Evolutionary conservation across 2,888 invertebrate species (phyloP), one percentile per base, ranked within the genome.

Genomic region (Apamea crenata): DNA sequence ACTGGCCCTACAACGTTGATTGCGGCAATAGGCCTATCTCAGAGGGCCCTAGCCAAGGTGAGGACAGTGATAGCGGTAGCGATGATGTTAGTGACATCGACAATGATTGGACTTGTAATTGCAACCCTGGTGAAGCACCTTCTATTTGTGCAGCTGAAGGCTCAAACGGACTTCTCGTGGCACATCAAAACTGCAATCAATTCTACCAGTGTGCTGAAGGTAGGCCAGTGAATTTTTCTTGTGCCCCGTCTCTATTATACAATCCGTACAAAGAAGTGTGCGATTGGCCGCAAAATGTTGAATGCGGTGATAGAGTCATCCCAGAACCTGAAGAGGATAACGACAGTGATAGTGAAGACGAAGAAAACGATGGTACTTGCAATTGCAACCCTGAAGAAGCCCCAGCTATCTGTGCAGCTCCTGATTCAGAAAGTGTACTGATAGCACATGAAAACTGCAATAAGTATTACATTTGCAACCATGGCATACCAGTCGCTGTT

Each of bases 371-470:
- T 14, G 90, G 90, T 50, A 88, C 91, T 36, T 80, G 87, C 53
- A 78, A 89, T 59, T 77, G 89, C 71, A 86, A 91, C 61, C 91
- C 93, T 10, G 87, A 84, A 50, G 86, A 92, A 75, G 93, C 91
- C 40, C 81, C 84, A 21, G 70, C 77, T 14, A 90, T 93, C 61
- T 94, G 94, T 78, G 86, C 88, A 32, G 80, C 82, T 74, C 82
- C 87, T 74, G 89, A 65, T 16, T 91, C 92, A 21, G 89, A 91
- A 4, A 87, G 85, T 40, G 78, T 88, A 7, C 73, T 93, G 6
- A 81, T 93, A 36, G 91, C 89, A 12, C 93, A 94, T 77, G 91
- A 93, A 77, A 90, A 93, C 73, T 94, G 94, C 78, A 91, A 91
- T 53, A 87, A 92, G 70, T 93, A 91, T 71, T 93, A 93, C 72